These are phyloP conservation scores for Electrona antarctica DNA, from an alignment of 2,113 vertebrate genomes.

Conservation along the genomic window DNA sequence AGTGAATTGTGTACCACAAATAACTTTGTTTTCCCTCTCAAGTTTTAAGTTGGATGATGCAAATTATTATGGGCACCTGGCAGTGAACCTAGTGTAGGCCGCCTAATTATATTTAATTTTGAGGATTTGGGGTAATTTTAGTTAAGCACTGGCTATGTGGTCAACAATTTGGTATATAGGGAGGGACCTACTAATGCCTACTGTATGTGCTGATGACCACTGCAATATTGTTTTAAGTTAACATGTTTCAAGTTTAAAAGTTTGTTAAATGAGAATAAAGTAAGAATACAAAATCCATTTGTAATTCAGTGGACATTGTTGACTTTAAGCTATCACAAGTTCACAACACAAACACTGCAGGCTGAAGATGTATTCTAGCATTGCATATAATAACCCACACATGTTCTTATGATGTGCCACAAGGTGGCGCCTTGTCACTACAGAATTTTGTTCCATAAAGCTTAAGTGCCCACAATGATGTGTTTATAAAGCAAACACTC, in stretches of 20 bases:
- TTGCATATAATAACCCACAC: neutral
- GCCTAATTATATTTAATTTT: slow-evolving; percentile 4
- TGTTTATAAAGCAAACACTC: no score
- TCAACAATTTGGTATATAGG: neutral
- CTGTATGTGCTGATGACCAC: no score
- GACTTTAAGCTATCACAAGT: neutral
- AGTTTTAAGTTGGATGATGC: no score
- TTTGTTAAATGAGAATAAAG: slow-evolving; percentile 21
- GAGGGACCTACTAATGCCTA: no score
- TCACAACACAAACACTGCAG: neutral
- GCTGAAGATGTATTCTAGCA: no score
- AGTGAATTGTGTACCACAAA: no score
- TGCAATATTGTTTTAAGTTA: no score
- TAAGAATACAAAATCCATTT: neutral
- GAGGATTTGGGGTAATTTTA: slow-evolving; percentile 12
- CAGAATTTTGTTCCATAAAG: slow-evolving; percentile 11
- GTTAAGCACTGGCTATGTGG: slow-evolving; percentile 17
- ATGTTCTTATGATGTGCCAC: slow-evolving; percentile 43
- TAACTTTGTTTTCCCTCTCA: no score
- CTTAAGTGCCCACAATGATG: no score
- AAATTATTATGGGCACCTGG: no score
- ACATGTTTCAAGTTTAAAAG: neutral
- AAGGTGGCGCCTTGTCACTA: slow-evolving; percentile 49
- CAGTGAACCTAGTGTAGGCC: no score
- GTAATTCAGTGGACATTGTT: neutral